Evolutionary conservation across 2,888 invertebrate species (phyloP).

Genomic region (Nipponacmea schrenckii): DNA sequence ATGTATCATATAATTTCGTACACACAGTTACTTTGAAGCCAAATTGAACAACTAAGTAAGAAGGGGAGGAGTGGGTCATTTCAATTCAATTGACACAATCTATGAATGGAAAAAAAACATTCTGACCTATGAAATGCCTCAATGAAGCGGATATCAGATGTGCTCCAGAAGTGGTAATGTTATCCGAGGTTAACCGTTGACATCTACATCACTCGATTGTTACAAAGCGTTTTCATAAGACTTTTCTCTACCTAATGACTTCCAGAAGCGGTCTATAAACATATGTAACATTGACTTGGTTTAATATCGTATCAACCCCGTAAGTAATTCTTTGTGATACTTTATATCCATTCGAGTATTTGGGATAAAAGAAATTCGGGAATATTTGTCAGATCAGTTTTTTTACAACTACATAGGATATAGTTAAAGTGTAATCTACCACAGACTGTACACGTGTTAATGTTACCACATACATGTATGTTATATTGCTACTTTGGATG

Average conservation of each 20-base stretch:
- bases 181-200: neutral
- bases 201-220: slow-evolving; percentile 4
- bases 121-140: neutral
- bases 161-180: neutral
- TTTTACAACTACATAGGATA: neutral
- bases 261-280: neutral
- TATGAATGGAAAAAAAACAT: neutral
- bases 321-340: neutral
- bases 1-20: no score
- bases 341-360: neutral
- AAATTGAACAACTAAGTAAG: neutral
- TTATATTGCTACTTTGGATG: no score
- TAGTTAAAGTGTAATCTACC: no score
- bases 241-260: neutral
- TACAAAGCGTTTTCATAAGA: neutral
- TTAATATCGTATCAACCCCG: neutral
- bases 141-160: neutral
- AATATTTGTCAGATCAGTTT: neutral
- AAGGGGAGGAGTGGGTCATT: neutral
- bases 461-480: no score
- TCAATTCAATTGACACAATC: neutral
- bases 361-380: neutral
- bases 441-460: no score
- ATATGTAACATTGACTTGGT: neutral
- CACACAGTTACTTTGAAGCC: no score